A percentile compares a stretch with the other conserved stretches of the same genome.
phyloP scores from a whole-genome alignment of 2,797 vertebrate species.

The Tamandua tetradactyla region DNA sequence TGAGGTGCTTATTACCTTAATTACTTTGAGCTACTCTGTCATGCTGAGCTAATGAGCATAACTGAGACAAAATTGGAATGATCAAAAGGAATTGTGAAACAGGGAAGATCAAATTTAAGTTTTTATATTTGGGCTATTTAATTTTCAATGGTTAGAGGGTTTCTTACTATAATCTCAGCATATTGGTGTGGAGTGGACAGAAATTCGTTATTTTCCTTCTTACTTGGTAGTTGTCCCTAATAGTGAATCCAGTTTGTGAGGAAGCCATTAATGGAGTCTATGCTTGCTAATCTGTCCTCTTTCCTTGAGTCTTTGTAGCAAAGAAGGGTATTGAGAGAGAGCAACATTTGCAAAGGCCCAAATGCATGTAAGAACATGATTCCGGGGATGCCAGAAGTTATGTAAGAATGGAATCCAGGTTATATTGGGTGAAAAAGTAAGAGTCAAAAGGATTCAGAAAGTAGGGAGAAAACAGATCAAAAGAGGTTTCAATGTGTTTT shows the following conservation, averaged over 20 bases:
- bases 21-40: not conserved
- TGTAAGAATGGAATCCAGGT: not conserved
- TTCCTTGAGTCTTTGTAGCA: not conserved
- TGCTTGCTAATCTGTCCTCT: not conserved
- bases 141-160: not conserved
- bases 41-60: not conserved
- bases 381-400: not conserved
- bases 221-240: not conserved
- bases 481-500: not conserved
- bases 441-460: not conserved
- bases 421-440: not conserved
- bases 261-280: not conserved
- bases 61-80: not conserved
- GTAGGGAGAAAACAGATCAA: not conserved
- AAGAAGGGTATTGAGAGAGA: not conserved
- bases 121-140: not conserved
- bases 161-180: not conserved
- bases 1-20: conserved; percentile 8
- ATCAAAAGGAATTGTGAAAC: not conserved
- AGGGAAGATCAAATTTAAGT: conserved; percentile 1
- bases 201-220: not conserved
- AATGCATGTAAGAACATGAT: not conserved
- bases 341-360: not conserved
- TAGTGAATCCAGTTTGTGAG: not conserved
- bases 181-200: not conserved